Conservation (phyloP, 2,888 invertebrate genomes). For the Cheilosia soror region DNA sequence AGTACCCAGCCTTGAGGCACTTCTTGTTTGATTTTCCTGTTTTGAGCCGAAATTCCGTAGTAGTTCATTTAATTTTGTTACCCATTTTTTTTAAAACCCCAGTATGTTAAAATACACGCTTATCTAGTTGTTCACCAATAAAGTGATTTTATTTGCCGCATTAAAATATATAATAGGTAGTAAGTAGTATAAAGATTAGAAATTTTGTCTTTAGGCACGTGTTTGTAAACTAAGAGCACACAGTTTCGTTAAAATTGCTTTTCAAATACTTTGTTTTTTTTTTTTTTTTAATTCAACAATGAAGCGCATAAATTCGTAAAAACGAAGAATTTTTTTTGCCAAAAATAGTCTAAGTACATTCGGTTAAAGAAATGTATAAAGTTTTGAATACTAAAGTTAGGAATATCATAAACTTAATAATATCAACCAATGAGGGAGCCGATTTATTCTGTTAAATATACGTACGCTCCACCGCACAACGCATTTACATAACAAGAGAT, state of each 20-base stretch:
- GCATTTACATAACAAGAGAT: slow-evolving; percentile 86
- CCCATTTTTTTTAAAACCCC: background rate
- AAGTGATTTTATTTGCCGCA: slow-evolving; percentile 55
- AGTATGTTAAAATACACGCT: background rate
- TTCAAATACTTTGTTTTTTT: background rate
- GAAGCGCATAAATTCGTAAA: slow-evolving; percentile 26
- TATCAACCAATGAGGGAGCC: slow-evolving; percentile 29
- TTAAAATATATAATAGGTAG: slow-evolving; percentile 18
- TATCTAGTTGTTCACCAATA: slow-evolving; percentile 42
- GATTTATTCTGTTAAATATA: background rate
- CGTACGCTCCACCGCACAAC: background rate
- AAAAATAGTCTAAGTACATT: slow-evolving; percentile 56
- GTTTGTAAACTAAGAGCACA: slow-evolving; percentile 51
- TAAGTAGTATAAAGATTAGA: slow-evolving; percentile 28
- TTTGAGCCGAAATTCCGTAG: too few relatives aligned
- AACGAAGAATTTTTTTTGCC: background rate
- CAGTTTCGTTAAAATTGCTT: slow-evolving; percentile 28
- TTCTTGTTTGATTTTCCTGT: too few relatives aligned
- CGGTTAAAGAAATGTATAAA: slow-evolving; percentile 11
- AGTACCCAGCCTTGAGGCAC: too few relatives aligned
- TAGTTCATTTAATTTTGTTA: too few relatives aligned
- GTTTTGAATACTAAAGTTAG: slow-evolving; percentile 34
- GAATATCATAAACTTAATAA: slow-evolving; percentile 30
- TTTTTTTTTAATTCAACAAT: background rate
- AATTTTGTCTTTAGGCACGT: slow-evolving; percentile 56